Conservation (phyloP, 2,888 invertebrate genomes). For the Lycophotia porphyrea region DNA sequence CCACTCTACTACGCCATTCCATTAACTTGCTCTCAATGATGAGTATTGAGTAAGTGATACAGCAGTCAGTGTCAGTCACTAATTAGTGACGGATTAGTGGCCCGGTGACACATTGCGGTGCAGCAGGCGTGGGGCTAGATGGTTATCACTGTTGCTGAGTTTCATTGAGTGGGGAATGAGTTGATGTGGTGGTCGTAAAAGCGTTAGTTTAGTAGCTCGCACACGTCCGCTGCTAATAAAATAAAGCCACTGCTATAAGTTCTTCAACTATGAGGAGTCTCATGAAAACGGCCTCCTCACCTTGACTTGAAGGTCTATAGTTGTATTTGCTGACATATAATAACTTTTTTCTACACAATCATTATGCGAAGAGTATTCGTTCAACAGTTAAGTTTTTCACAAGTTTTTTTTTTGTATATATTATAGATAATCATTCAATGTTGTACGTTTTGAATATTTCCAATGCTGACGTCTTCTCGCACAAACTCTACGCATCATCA, state of each 20-base stretch:
- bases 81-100: conserved; percentile 26
- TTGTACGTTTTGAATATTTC: neutral
- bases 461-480: neutral
- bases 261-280: neutral
- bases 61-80: conserved; percentile 1
- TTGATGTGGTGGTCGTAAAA: conserved; percentile 1
- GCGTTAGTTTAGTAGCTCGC: neutral
- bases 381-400: too few relatives aligned
- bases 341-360: too few relatives aligned
- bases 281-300: too few relatives aligned
- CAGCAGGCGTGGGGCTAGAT: conserved; percentile 24
- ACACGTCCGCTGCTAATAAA: too few relatives aligned
- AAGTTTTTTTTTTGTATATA: neutral
- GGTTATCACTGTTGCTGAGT: conserved; percentile 23
- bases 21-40: neutral
- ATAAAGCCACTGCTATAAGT: neutral
- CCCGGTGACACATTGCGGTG: conserved; percentile 4
- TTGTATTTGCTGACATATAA: too few relatives aligned
- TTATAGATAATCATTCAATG: neutral
- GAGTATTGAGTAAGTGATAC: neutral
- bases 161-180: conserved; percentile 25
- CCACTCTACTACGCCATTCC: neutral
- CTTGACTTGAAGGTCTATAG: too few relatives aligned
- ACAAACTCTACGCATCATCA: neutral
- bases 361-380: too few relatives aligned